Base-by-base conservation (phyloP, 2,888 invertebrate species). In the Melinaea menophilus region DNA sequence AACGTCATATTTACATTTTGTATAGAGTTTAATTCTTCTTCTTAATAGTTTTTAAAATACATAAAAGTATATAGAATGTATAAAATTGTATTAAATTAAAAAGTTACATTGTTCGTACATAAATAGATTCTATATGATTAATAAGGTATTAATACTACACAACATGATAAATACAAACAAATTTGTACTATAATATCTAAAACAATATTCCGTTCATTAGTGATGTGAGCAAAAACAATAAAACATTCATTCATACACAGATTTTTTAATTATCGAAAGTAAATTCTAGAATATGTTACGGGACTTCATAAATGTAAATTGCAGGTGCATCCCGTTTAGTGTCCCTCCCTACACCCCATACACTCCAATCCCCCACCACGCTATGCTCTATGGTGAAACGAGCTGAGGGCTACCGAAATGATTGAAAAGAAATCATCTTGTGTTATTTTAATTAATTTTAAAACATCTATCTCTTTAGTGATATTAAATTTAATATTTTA, bases 221-320 rank as follows among this genome's bases (percentile, higher is more conserved):
- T 37, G 37, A 37, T 37, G 48, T 7, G 22, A 7, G 4, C 9
- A 5, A 4, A 5, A 13, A 4, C 37, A 56, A 9, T 59, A 13
- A 56, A 64, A 34, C 63, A 63, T 59, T 59, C 60, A 56, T 69
- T 67, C 81, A 83, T 79, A 85, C 83, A 81, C 88, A 85, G 87
- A 84, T 76, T 84, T 88, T 88, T 88, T 89, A 90, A 89, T 89
- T 87, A 88, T 89, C 86, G 86, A 88, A 86, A 86, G 86, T 88
- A 88, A 90, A 88, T 87, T 88, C 81, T 79, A 81, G 88, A 86
- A 86, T 89, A 86, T 82, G 86, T 88, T 86, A 86, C 84, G 83
- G 82, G 84, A 85, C 85, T 88, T 88, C 89, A 89, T 88, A 90
- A 90, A 88, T 90, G 89, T 90, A 90, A 88, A 90, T 89, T 88